Percentiles rank a stretch among this genome's conserved stretches.
Evolutionary conservation across 2,113 vertebrate species (phyloP).

Genomic region (Cephalopterus ornatus): DNA sequence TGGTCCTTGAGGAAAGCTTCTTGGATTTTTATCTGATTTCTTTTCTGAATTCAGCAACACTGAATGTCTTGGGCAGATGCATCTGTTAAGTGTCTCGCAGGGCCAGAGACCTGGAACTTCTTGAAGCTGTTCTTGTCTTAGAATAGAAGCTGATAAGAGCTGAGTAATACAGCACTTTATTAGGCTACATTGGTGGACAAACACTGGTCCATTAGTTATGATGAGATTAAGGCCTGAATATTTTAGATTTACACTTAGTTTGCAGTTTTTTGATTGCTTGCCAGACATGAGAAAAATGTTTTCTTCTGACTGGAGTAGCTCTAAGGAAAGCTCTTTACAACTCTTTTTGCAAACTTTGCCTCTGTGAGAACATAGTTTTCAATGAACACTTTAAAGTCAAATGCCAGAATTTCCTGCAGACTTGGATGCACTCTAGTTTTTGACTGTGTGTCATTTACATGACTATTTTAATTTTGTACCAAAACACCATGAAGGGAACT

Average conservation of each 20-base stretch:
- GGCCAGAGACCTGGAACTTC: neutral
- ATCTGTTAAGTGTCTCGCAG: neutral
- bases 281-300: neutral
- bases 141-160: neutral
- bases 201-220: neutral
- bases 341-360: neutral
- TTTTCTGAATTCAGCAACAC: neutral
- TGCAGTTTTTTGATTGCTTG: neutral
- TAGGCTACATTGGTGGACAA: neutral
- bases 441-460: neutral
- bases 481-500: neutral
- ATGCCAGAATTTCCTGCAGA: neutral
- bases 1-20: neutral
- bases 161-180: neutral
- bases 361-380: neutral
- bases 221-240: neutral
- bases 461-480: neutral
- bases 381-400: neutral
- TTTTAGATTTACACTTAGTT: neutral
- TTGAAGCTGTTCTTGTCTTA: neutral
- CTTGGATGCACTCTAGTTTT: neutral
- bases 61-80: neutral
- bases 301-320: neutral
- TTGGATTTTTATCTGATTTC: neutral
- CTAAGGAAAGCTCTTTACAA: neutral